Percentiles rank a stretch among this genome's conserved stretches.
phyloP scores from a whole-genome alignment of 2,888 invertebrate genomes.

The Cephus pulcher region DNA sequence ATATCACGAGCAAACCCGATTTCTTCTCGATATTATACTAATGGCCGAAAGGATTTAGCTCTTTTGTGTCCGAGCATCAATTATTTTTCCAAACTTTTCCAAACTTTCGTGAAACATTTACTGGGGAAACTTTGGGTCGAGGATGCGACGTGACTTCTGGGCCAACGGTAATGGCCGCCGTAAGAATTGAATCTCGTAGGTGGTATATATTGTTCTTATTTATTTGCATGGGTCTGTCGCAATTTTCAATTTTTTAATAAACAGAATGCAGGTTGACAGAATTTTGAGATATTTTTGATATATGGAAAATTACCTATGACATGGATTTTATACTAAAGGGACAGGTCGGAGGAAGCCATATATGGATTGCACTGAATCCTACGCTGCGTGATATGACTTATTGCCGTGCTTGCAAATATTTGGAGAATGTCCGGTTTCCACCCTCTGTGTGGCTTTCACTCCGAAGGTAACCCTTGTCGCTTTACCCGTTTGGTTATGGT shows the following conservation, averaged over 20 bases:
- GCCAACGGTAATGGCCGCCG: background rate
- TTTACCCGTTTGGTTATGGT: background rate
- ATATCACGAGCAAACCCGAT: background rate
- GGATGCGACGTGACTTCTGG: background rate
- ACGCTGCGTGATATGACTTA: background rate
- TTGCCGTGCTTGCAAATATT: background rate
- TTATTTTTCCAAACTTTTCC: background rate
- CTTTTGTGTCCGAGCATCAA: background rate
- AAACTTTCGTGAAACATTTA: background rate
- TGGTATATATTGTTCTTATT: background rate
- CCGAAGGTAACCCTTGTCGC: background rate
- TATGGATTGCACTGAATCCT: background rate
- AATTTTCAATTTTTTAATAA: background rate
- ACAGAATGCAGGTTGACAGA: no score
- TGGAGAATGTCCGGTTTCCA: conserved; percentile 6
- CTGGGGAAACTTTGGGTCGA: background rate
- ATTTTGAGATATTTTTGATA: no score
- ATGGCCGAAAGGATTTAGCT: background rate
- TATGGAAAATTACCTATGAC: no score
- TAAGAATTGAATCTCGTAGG: background rate
- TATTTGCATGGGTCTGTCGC: background rate
- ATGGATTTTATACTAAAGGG: no score
- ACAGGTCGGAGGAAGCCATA: background rate
- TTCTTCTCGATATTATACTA: background rate
- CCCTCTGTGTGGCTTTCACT: background rate